Conservation (phyloP, 2,797 vertebrate species). For the Liasis olivaceus region DNA sequence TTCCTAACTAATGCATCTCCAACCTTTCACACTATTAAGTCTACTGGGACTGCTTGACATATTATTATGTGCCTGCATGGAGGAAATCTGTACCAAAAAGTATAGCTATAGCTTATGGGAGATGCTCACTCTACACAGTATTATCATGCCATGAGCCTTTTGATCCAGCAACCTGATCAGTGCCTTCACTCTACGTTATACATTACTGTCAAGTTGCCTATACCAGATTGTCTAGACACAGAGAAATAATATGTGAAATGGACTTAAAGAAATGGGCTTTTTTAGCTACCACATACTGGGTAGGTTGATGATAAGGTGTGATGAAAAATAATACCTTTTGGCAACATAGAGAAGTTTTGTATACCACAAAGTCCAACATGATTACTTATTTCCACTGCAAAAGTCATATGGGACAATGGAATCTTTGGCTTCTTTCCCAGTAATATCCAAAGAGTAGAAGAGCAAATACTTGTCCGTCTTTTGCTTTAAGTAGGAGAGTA, state of each 20-base stretch:
- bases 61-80: not conserved
- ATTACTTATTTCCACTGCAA: slow-evolving; percentile 1
- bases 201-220: not conserved
- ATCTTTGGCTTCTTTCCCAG: slow-evolving; percentile 24
- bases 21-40: not conserved
- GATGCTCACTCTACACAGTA: not conserved
- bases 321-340: slow-evolving; percentile 6
- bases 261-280: not conserved
- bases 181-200: not conserved
- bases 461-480: not conserved
- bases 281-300: not conserved
- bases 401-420: not conserved
- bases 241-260: not conserved
- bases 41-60: not conserved
- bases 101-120: not conserved
- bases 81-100: not conserved
- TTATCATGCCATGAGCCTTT: not conserved
- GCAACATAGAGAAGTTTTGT: not conserved
- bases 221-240: not conserved
- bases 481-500: not conserved
- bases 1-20: not conserved
- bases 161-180: not conserved
- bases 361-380: not conserved
- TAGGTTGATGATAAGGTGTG: not conserved
- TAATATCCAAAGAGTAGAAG: not conserved